These are phyloP conservation scores for Nemotelus pantherinus DNA, from an alignment of 2,888 invertebrate genomes.

Conservation along the genomic window DNA sequence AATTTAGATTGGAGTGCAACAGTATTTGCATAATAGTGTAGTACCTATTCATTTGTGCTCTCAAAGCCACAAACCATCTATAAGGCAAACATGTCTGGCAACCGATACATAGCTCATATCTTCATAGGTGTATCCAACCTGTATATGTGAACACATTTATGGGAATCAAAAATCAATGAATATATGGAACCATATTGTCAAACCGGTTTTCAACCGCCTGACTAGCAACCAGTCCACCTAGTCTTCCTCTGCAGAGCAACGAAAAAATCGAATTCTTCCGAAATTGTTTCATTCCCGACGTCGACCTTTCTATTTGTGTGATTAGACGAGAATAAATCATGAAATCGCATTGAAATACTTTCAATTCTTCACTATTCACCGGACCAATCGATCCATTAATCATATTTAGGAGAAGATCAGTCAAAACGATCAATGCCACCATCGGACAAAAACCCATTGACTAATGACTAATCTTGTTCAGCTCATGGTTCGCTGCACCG, in stretches of 20 bases:
- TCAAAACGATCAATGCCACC: conserved; percentile 21
- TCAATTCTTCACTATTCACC: neutral
- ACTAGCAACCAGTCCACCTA: conserved; percentile 3
- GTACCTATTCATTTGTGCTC: no score
- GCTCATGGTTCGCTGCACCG: neutral
- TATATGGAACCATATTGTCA: conserved; percentile 1
- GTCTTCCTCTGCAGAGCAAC: neutral
- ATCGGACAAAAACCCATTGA: conserved; percentile 7
- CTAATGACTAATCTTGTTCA: conserved; percentile 23
- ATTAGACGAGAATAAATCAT: no score
- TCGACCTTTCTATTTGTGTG: no score
- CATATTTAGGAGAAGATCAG: conserved; percentile 26
- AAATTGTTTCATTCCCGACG: neutral
- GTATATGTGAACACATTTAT: no score
- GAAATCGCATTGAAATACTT: neutral
- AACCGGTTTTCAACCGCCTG: neutral
- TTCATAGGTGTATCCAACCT: no score
- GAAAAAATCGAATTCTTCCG: neutral
- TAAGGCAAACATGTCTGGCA: no score
- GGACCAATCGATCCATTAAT: conserved; percentile 22
- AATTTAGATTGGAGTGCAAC: no score
- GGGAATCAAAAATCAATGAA: neutral
- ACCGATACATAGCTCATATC: no score
- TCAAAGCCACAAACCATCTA: no score
- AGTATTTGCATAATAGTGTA: no score